Conservation (phyloP, 2,888 invertebrate species). For the Muscina levida region DNA sequence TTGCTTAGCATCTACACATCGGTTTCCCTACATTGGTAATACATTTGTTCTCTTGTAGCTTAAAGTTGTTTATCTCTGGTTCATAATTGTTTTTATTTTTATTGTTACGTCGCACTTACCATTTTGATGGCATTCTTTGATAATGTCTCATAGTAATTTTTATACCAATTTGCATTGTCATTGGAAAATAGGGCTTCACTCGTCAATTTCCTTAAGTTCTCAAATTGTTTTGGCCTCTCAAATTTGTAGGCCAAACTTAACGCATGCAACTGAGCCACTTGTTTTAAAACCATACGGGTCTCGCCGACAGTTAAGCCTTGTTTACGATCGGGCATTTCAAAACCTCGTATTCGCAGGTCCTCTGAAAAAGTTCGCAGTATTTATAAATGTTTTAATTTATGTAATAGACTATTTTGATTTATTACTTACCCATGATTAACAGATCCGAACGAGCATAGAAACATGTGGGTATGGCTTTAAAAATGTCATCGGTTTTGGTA, state of each 20-base stretch:
- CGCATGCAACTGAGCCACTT: slow-evolving; percentile 84
- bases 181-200: slow-evolving; percentile 83
- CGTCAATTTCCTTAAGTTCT: slow-evolving; percentile 78
- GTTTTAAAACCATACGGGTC: slow-evolving; percentile 82
- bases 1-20: no score
- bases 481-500: slow-evolving; percentile 79
- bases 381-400: slow-evolving; percentile 15
- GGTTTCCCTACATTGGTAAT: no score
- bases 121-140: slow-evolving; percentile 84
- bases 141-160: slow-evolving; percentile 85
- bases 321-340: slow-evolving; percentile 84
- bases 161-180: slow-evolving; percentile 86
- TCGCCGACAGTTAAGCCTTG: slow-evolving; percentile 83
- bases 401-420: no score
- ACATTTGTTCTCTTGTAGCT: no score
- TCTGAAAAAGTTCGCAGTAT: slow-evolving; percentile 78
- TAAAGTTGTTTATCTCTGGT: no score
- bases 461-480: slow-evolving; percentile 83
- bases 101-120: no score
- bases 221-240: slow-evolving; percentile 82
- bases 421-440: slow-evolving; percentile 80
- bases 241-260: slow-evolving; percentile 84
- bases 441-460: slow-evolving; percentile 83
- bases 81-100: no score
- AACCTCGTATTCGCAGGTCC: slow-evolving; percentile 83